Base-by-base conservation (phyloP, 2,113 vertebrate genomes). In the Aptenodytes forsteri region DNA sequence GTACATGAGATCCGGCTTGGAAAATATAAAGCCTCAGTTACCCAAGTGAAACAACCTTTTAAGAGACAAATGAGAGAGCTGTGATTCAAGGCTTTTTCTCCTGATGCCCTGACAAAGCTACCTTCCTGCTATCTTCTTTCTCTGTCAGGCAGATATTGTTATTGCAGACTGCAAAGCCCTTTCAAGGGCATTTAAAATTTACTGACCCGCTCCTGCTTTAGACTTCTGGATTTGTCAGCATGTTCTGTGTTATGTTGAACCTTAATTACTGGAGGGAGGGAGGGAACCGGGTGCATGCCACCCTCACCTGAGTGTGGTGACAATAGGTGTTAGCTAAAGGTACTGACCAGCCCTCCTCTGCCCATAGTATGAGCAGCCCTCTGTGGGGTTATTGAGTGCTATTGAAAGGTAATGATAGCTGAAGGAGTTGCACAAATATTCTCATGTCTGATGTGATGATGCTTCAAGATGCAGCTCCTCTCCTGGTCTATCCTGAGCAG, bases 41-140 rank as follows among this genome's bases (percentile, higher is more conserved):
- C 38, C 26, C 22, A 12, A 10, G 15, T 16, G 22, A 72, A 65
- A 42, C 34, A 55, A 30, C 7, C 4, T 89, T 87, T 75, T 42
- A 67, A 80, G 19, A 92, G 46, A 94, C 73, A 91, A 59, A 89
- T 71, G 38, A 65, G 65, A 36, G 49, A 80, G 25, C 34, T 25
- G 42, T 56, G 30, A 85, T 54, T 19, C 29, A 36, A 52, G 59
- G 26, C 13, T 89, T 82, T 87, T 93, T 67, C 58, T 80, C 86
- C 81, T 90, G 79, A 86, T 83, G 73, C 54, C 75, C 78, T 95
- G 71, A 82, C 42, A 86, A 66, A 85, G 59, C 32, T 49, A 9
- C 12, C 13, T 72, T 49, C 32, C 27, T 50, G 25, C 32, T n/a
- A 2, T 47, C 32, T 54, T 58, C 40, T 58, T 52, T 38, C 30